A percentile compares a stretch with the other conserved stretches of the same genome.
phyloP scores from a whole-genome alignment of 2,888 invertebrate species.

The Hermaeophaga mercurialis region DNA sequence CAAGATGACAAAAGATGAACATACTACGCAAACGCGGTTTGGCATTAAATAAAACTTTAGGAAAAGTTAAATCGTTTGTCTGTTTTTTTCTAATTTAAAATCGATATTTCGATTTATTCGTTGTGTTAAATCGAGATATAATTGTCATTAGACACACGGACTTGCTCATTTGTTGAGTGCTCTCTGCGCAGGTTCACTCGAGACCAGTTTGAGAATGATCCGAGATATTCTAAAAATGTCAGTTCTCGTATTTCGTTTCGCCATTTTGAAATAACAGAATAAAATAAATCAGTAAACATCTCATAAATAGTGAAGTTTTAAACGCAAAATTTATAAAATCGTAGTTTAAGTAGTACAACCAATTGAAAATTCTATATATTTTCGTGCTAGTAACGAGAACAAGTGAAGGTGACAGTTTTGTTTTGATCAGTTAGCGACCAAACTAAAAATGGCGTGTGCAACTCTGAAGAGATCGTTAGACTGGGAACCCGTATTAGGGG shows the following conservation, averaged over 20 bases:
- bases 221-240: conserved; percentile 46
- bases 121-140: background rate
- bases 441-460: conserved; percentile 92
- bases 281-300: conserved; percentile 33
- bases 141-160: too few species aligned
- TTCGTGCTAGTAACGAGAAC: conserved; percentile 41
- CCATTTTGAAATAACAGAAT: conserved; percentile 50
- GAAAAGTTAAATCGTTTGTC: too few species aligned
- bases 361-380: conserved; percentile 30
- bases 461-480: conserved; percentile 94
- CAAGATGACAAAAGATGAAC: too few species aligned
- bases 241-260: conserved; percentile 49
- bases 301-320: conserved; percentile 3
- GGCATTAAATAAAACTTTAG: too few species aligned
- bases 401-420: conserved; percentile 46
- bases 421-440: conserved; percentile 46
- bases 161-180: background rate
- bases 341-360: conserved; percentile 25
- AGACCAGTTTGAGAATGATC: conserved; percentile 19
- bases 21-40: too few species aligned
- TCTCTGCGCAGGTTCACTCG: conserved; percentile 19
- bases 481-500: conserved; percentile 90
- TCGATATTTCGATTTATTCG: too few species aligned
- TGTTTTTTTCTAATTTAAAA: too few species aligned
- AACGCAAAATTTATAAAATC: conserved; percentile 10